Evolutionary conservation across 2,888 invertebrate species (phyloP).

Genomic region (Trichacis sp.): DNA sequence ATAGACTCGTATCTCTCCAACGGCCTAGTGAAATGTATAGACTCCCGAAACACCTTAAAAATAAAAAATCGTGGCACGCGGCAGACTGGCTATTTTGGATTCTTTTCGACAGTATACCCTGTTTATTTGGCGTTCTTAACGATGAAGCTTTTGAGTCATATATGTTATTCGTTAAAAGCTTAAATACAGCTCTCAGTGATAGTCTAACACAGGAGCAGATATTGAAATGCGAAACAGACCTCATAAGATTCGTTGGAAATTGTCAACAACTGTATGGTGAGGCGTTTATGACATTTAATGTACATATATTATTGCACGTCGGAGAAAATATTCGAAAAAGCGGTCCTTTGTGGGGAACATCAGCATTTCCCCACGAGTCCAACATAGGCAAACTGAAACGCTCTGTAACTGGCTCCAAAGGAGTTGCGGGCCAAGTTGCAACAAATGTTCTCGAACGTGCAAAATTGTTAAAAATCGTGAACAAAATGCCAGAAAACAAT

Average conservation of each 20-base stretch:
- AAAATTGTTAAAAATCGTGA: background rate
- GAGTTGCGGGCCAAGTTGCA: slow-evolving; percentile 23
- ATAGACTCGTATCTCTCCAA: slow-evolving; percentile 4
- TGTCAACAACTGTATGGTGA: slow-evolving; percentile 25
- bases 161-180: slow-evolving; percentile 10
- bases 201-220: slow-evolving; percentile 12
- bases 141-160: background rate
- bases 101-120: slow-evolving; percentile 1
- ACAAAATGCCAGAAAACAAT: no score
- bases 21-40: slow-evolving; percentile 4
- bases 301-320: slow-evolving; percentile 34
- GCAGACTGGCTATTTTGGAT: slow-evolving; percentile 21
- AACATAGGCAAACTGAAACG: slow-evolving; percentile 18
- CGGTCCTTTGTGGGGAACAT: slow-evolving; percentile 35
- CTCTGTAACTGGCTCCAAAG: slow-evolving; percentile 16
- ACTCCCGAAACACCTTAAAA: slow-evolving; percentile 3
- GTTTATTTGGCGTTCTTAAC: background rate
- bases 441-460: background rate
- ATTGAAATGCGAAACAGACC: slow-evolving; percentile 25
- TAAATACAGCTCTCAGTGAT: no score
- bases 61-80: slow-evolving; percentile 5
- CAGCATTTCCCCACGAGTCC: slow-evolving; percentile 34
- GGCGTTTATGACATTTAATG: slow-evolving; percentile 39
- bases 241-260: slow-evolving; percentile 25
- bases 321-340: slow-evolving; percentile 20